phyloP scores from a whole-genome alignment of 2,888 invertebrate species.

The Caenorhabditis zanzibari region DNA sequence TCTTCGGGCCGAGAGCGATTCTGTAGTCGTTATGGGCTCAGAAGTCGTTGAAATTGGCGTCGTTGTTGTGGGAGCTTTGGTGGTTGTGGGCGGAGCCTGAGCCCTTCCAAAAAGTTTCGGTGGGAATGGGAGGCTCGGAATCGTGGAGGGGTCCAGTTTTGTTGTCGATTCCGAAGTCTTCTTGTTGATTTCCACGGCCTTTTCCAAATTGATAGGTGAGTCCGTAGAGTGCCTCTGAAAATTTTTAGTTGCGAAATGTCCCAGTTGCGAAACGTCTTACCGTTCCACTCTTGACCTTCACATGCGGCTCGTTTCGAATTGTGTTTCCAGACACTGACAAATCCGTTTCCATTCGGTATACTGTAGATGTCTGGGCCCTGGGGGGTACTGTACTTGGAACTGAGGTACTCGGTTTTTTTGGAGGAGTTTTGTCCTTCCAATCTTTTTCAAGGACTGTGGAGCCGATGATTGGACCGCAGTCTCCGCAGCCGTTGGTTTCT shows the following conservation, averaged over 20 bases:
- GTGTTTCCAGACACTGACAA: conserved; percentile 48
- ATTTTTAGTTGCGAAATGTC: no score
- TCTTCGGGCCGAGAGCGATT: background rate
- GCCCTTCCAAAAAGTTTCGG: background rate
- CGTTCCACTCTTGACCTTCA: conserved; percentile 52
- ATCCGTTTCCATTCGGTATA: conserved; percentile 70
- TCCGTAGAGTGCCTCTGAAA: conserved; percentile 53
- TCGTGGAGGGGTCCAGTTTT: background rate
- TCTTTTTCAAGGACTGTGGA: conserved; percentile 65
- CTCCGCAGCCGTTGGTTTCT: conserved; percentile 64
- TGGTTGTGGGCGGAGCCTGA: conserved; percentile 1
- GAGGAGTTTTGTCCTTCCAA: conserved; percentile 55
- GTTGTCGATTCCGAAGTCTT: conserved; percentile 1
- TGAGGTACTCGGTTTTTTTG: conserved; percentile 7
- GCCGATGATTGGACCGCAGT: conserved; percentile 74
- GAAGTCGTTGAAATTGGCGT: conserved; percentile 1
- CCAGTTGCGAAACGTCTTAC: no score
- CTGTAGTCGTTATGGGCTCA: background rate
- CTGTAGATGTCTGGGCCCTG: conserved; percentile 42
- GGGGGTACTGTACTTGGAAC: conserved; percentile 6
- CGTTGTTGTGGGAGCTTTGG: background rate
- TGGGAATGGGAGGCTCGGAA: background rate
- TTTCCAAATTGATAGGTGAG: conserved; percentile 56
- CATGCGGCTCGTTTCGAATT: conserved; percentile 36
- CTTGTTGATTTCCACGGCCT: conserved; percentile 58